A percentile compares a stretch with the other conserved stretches of the same genome.
Conservation (phyloP, 30 jellyfish, hydroid and myxozoan genomes). For the Pseudorhiza aurosa region DNA sequence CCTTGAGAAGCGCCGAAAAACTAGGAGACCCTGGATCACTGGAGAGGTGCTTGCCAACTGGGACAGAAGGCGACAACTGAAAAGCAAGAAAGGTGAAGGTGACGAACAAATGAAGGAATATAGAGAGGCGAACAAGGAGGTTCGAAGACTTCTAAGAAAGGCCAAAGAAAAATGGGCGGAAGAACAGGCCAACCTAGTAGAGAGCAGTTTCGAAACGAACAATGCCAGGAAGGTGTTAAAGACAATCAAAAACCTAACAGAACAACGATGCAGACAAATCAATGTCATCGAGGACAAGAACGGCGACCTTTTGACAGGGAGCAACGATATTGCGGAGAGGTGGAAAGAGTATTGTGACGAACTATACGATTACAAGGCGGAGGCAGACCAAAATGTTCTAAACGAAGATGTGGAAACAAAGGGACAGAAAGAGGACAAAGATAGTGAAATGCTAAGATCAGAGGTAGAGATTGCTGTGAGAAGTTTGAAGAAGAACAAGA, state of each 20-base stretch:
- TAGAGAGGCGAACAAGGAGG: slow-evolving; percentile 33
- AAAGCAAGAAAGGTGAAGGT: slow-evolving; percentile 5
- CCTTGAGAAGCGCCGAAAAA: slow-evolving; percentile 19
- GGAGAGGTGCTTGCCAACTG: slow-evolving; percentile 14
- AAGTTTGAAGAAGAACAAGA: slow-evolving; percentile 30
- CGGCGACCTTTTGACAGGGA: slow-evolving; percentile 37
- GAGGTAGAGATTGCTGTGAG: slow-evolving; percentile 39
- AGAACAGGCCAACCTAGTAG: slow-evolving; percentile 18
- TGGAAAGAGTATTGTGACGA: slow-evolving; percentile 62
- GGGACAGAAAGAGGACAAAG: slow-evolving; percentile 21
- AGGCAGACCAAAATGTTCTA: slow-evolving; percentile 19
- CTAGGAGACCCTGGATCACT: slow-evolving; percentile 58
- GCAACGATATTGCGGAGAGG: slow-evolving; percentile 28
- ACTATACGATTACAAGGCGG: slow-evolving; percentile 15
- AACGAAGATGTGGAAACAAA: slow-evolving; percentile 19
- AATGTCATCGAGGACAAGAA: slow-evolving; percentile 13
- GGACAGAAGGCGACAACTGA: slow-evolving; percentile 31
- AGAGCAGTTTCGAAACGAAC: slow-evolving; percentile 15
- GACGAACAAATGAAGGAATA: slow-evolving; percentile 10
- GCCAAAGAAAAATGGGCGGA: slow-evolving; percentile 53
- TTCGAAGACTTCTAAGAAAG: slow-evolving; percentile 8
- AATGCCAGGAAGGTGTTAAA: slow-evolving; percentile 29
- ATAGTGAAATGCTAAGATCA: slow-evolving; percentile 24
- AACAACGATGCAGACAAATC: not conserved
- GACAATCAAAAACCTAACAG: slow-evolving; percentile 17